Percentiles rank a stretch among this genome's conserved stretches.
Evolutionary conservation across 2,797 vertebrate genomes (phyloP).

Genomic region (Esox lucius): DNA sequence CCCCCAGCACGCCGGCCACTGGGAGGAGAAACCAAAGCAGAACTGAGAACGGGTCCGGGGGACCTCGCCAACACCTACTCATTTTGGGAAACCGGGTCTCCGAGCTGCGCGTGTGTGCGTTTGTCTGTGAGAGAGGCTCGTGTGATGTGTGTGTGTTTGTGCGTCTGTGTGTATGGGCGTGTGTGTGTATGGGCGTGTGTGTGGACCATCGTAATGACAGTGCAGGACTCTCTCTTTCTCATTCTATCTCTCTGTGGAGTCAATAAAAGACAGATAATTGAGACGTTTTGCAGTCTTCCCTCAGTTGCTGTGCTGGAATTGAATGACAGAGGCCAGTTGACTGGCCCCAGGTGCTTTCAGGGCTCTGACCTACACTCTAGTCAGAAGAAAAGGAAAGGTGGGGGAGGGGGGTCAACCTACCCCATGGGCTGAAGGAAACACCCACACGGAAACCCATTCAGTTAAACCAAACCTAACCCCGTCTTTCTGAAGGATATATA

Average conservation of each 20-base stretch:
- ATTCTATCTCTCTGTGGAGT: conserved; percentile 55
- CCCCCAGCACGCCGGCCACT: conserved; percentile 35
- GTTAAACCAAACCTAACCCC: background rate
- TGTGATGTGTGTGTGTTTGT: conserved; percentile 9
- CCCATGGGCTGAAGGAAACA: background rate
- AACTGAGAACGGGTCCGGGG: conserved; percentile 75
- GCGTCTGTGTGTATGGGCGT: conserved; percentile 26
- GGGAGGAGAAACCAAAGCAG: conserved; percentile 64
- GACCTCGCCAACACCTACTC: conserved; percentile 76
- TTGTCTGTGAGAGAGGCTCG: background rate
- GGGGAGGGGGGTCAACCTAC: background rate
- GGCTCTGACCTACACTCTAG: background rate
- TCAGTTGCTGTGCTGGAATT: conserved; percentile 64
- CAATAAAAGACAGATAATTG: conserved; percentile 70
- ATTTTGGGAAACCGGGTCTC: conserved; percentile 72
- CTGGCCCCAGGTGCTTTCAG: conserved; percentile 14
- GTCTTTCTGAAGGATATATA: background rate
- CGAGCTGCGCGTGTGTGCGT: conserved; percentile 29
- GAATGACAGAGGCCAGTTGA: conserved; percentile 59
- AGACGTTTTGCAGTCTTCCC: conserved; percentile 64
- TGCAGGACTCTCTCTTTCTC: conserved; percentile 53
- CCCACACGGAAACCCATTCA: background rate
- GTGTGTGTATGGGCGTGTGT: conserved; percentile 19
- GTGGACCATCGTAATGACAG: conserved; percentile 74
- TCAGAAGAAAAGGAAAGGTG: background rate